Percentiles rank a stretch among this genome's conserved stretches.
These are phyloP conservation scores for Saguinus midas DNA, from an alignment of 2,113 vertebrate species.

Conservation along the genomic window DNA sequence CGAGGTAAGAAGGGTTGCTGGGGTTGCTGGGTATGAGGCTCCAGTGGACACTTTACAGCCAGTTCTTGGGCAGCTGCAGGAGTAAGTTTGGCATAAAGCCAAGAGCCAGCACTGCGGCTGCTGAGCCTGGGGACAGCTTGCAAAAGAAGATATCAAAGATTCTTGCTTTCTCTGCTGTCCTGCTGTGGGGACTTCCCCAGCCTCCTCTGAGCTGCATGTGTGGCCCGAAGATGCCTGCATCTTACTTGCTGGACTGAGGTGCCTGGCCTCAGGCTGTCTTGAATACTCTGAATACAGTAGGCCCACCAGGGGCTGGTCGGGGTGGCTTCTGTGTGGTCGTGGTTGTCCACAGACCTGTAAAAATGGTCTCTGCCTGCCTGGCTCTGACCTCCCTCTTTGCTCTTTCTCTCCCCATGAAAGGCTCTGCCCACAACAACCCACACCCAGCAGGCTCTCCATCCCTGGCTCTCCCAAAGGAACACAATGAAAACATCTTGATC, in stretches of 20 bases:
- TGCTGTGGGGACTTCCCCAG: not conserved
- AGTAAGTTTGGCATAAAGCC: constrained; percentile 53
- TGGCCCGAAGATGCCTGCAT: not conserved
- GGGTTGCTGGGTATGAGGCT: not conserved
- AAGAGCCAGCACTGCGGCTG: constrained; percentile 60
- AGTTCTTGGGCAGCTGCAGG: constrained; percentile 56
- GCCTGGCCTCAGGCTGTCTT: not conserved
- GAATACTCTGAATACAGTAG: not conserved
- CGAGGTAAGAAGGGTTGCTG: constrained; percentile 81
- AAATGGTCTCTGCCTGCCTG: not conserved
- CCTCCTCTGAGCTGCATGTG: not conserved
- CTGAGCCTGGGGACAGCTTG: constrained; percentile 55
- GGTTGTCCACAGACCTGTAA: not conserved
- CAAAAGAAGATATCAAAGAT: constrained; percentile 42
- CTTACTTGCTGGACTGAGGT: not conserved
- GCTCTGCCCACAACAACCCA: not conserved
- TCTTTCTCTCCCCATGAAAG: not conserved
- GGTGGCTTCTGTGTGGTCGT: not conserved
- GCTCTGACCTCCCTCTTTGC: not conserved
- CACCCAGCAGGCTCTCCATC: too few species aligned
- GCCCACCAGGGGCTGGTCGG: not conserved
- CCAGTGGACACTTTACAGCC: not conserved
- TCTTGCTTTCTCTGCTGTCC: not conserved
- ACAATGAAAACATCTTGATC: not conserved
- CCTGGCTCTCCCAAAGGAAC: not conserved